Evolutionary conservation across 1,140 invertebrate species (phyloP).

Genomic region (Rhagoletis zephyria): DNA sequence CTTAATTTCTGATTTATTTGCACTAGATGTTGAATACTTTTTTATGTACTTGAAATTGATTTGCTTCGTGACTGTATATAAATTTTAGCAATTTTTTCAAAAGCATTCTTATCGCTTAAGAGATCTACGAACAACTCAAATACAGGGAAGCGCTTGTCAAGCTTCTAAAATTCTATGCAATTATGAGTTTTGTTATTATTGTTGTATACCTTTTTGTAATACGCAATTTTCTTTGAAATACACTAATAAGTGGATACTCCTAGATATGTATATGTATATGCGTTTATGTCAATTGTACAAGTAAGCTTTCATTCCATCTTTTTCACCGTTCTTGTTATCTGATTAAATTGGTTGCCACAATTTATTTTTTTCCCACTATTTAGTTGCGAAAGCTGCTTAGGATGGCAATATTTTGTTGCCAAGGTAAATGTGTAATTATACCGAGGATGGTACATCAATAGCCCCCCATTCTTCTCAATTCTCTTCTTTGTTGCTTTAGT

Average conservation of each 20-base stretch:
- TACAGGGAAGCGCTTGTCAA: constrained; percentile 4
- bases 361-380: background rate
- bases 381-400: background rate
- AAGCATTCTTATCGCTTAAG: constrained; percentile 9
- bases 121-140: constrained; percentile 31
- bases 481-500: constrained; percentile 10
- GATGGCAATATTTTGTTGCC: background rate
- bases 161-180: constrained; percentile 1
- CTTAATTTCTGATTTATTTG: background rate
- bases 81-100: constrained; percentile 34
- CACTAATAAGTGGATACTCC: background rate
- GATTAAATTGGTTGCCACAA: constrained; percentile 1
- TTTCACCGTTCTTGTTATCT: background rate
- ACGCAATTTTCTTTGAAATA: background rate
- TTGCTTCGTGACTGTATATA: constrained; percentile 15
- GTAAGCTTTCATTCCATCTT: background rate
- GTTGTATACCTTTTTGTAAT: background rate
- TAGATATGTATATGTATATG: too few relatives aligned
- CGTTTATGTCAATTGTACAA: background rate
- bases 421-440: constrained; percentile 9
- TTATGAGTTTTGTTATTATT: background rate
- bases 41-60: background rate
- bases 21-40: background rate
- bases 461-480: background rate
- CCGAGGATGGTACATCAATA: background rate